These are phyloP conservation scores for Caenorhabditis sinica DNA, from an alignment of 2,888 invertebrate genomes.

Conservation along the genomic window DNA sequence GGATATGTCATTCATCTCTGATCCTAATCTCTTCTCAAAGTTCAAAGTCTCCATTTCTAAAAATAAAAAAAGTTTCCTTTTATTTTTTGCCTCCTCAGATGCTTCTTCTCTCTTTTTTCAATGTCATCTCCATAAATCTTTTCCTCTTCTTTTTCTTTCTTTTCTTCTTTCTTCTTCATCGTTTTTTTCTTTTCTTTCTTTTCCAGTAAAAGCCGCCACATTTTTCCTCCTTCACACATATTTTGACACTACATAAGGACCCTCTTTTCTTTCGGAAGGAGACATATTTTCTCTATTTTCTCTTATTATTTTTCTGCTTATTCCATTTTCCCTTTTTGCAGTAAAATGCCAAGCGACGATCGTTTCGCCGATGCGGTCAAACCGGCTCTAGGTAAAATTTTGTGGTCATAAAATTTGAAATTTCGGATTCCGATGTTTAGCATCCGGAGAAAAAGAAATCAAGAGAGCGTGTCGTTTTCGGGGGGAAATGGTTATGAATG, in stretches of 20 bases:
- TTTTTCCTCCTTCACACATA: conserved; percentile 25
- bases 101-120: conserved; percentile 29
- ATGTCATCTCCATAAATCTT: conserved; percentile 40
- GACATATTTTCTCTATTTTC: conserved; percentile 14
- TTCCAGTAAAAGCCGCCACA: neutral
- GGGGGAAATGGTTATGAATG: conserved; percentile 16
- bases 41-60: neutral
- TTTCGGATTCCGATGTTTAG: neutral
- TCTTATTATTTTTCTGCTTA: neutral
- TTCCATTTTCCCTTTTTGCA: conserved; percentile 16
- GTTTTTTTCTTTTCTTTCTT: no score
- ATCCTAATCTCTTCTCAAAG: neutral
- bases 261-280: neutral
- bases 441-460: neutral
- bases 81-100: conserved; percentile 10
- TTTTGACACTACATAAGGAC: conserved; percentile 40
- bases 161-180: neutral
- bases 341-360: conserved; percentile 74
- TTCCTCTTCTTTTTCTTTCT: neutral
- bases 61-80: neutral
- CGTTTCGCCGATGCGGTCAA: conserved; percentile 78
- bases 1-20: neutral
- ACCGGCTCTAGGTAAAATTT: conserved; percentile 75
- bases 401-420: neutral
- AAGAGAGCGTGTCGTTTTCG: conserved; percentile 17